Evolutionary conservation across 64 coral and sea anemone genomes (phyloP), one percentile per base, ranked within the genome.

Genomic region (Astreopora myriophthalma): DNA sequence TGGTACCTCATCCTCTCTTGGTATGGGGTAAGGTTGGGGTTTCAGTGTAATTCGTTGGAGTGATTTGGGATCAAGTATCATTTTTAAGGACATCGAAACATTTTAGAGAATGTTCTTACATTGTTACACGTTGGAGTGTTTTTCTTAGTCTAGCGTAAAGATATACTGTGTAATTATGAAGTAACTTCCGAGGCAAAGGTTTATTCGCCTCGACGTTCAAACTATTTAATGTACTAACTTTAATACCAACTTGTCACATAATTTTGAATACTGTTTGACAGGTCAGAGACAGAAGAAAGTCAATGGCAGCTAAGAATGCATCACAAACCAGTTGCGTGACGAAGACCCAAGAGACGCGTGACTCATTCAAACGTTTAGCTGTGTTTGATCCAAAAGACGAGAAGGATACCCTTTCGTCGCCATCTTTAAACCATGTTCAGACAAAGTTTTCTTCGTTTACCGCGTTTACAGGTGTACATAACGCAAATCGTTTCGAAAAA

Each of bases 401-500:
- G 12, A 40, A 34, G 19, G 57, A 22, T 22, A 64, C 24, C 65
- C 34, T 31, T 7, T 22, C 55, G 8, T 37, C 55, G 32, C 32
- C 2, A 62, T 64, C 79, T 16, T 64, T 83, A 31, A 83, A 61
- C n/a, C 79, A 32, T 37, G 16, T 83, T 22, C 79, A 83, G 57
- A 22, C 79, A 22, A 63, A 64, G 38, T 31, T 83, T 6, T 83
- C 79, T 36, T 83, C 79, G 6, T 83, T 64, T 14, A 4, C 55
- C 1, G 79, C 55, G 6, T 83, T 83, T 65, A 38, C 52, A 25
- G 30, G 79, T 26, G 55, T 83, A 9, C 79, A 83, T 8, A 83
- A 83, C 5, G 33, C 57, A 38, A 83, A 83, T 65, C 79, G 57
- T n/a, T 20, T 33, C 23, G 79, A 83, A 17, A 83, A 83, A 65